Base-by-base conservation (phyloP, 2,888 invertebrate species). In the Lordiphosa fenestrarum region DNA sequence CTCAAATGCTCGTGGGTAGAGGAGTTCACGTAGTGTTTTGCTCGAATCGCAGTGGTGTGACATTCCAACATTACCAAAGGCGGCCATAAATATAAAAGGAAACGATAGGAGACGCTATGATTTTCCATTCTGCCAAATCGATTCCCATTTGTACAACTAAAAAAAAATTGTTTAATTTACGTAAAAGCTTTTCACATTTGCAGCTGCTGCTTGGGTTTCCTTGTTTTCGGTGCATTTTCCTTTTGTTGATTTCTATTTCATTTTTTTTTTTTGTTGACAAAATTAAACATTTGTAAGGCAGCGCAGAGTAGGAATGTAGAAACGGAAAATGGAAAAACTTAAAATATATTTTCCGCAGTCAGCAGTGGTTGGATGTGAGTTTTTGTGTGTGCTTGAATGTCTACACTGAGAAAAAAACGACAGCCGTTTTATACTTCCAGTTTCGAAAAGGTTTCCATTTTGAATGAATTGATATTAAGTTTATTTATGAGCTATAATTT, bases 121-220 rank as follows among this genome's bases (percentile, higher is more conserved):
- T 39, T 62, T 23, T 40, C 51, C 50, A 6, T 37, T 9, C 41
- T 9, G 3, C 41, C 23, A 36, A 15, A 33, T 19, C n/a, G 4
- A 37, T 10, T 4, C 19, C 13, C 5, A 15, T 37, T 37, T 40
- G 30, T 50, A 1, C 35, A 50, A 51, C 54, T 48, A 49, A 49
- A 59, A 36, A 41, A 57, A 69, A 75, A 69, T 71, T 61, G 61
- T 76, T 84, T 84, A 73, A 81, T 81, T 84, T 85, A 54, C 63
- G 53, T 85, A 67, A 81, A 81, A 85, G 81, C 85, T 85, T 75
- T 71, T 49, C 38, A 64, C 56, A 56, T 73, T 69, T 49, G 49
- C 52, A 65, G 69, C 63, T 50, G 60, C 57, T 61, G 52, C 41
- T 42, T 52, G 23, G 41, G 12, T 44, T 19, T 47, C 39, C 53